Evolutionary conservation across 2,888 invertebrate species (phyloP), one percentile per base, ranked within the genome.

Genomic region (Diplolepis rosae): DNA sequence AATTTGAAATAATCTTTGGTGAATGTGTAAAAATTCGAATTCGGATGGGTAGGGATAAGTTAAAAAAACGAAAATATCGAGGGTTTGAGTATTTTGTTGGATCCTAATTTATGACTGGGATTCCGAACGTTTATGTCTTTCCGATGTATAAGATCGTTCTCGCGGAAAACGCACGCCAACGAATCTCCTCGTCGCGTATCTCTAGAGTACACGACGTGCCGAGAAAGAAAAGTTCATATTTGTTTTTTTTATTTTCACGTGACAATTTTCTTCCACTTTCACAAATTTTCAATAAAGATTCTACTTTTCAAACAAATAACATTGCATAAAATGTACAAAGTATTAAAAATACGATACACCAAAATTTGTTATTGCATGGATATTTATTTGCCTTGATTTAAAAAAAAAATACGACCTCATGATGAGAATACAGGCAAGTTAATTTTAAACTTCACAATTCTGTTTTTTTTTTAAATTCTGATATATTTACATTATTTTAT

Each of bases 81-180:
- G 78, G 77, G 83, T 84, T 84, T 83, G 87, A 75, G 86, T 83
- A 81, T 83, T 86, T 86, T 84, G 84, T 83, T 84, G 85, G 84
- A 88, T 88, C 88, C 88, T 88, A 88, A 88, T 88, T 88, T 88
- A 88, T 86, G 85, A 81, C 82, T 73, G 70, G 88, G 88, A 88
- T 88, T 87, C 81, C 83, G 79, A 81, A 79, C 85, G 84, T 88
- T 88, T 88, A 88, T 86, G 88, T 82, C 86, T 88, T 88, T 88
- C 87, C 88, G 85, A 88, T 88, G 76, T 69, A 73, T 75, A 80
- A 75, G 79, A 75, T 81, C 79, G 80, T 82, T 82, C 77, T 78
- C 75, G 76, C 71, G 71, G 77, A 76, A 79, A 80, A 79, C 71
- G 75, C 79, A 79, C 75, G 73, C 74, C 75, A 75, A 77, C 76